These are phyloP conservation scores for Bolinopsis microptera DNA, from an alignment of 37 sponge, comb jelly and placozoan species.

Conservation along the genomic window DNA sequence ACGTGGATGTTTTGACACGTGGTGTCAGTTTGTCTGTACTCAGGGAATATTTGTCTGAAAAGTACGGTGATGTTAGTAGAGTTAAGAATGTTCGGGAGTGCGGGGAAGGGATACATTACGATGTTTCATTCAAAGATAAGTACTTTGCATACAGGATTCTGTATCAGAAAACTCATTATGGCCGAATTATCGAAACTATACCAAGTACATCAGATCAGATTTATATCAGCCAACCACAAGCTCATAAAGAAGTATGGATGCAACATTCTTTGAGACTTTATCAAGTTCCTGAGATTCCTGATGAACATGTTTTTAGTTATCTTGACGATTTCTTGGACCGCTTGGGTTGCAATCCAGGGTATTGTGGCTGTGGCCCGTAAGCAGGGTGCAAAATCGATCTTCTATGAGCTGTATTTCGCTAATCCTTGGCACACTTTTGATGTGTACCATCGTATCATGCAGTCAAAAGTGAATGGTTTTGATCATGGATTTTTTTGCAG, in stretches of 20 bases:
- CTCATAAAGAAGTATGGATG: neutral
- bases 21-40: neutral
- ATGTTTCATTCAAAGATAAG: neutral
- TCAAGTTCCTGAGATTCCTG: neutral
- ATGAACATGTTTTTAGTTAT: neutral
- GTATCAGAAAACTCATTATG: neutral
- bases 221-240: neutral
- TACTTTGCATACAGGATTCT: slow-evolving; percentile 4
- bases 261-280: neutral
- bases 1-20: neutral
- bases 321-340: neutral
- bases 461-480: neutral
- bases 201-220: neutral
- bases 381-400: no score
- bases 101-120: neutral
- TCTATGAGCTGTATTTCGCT: neutral
- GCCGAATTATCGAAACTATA: neutral
- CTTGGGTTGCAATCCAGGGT: slow-evolving; percentile 11
- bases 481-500: neutral
- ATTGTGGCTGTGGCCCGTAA: neutral
- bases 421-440: neutral
- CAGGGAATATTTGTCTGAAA: neutral
- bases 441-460: neutral
- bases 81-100: neutral
- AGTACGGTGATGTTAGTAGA: neutral